Evolutionary conservation across 2,888 invertebrate genomes (phyloP).

Genomic region (Pollenia griseotomentosa): DNA sequence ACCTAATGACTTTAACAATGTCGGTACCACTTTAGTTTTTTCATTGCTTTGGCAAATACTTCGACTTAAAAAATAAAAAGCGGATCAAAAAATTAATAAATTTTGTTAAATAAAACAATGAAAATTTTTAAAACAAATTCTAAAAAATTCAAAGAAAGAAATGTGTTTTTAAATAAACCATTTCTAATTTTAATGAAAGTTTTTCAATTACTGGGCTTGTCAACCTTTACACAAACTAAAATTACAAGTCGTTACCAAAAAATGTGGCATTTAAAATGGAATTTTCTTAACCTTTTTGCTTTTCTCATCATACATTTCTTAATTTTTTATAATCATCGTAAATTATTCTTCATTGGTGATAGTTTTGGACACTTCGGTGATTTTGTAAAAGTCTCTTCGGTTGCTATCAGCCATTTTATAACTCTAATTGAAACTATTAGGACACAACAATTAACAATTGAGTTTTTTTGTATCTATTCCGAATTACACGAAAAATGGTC

Average conservation of each 20-base stretch:
- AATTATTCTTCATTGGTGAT: slow-evolving; percentile 66
- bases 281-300: slow-evolving; percentile 47
- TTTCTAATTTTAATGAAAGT: slow-evolving; percentile 62
- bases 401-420: slow-evolving; percentile 62
- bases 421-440: slow-evolving; percentile 67
- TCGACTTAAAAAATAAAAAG: background rate
- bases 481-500: slow-evolving; percentile 65
- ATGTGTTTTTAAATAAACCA: slow-evolving; percentile 52
- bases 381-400: slow-evolving; percentile 63
- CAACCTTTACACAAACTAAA: slow-evolving; percentile 45
- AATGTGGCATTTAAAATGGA: slow-evolving; percentile 49
- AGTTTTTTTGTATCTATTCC: slow-evolving; percentile 66
- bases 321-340: slow-evolving; percentile 27
- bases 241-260: slow-evolving; percentile 22
- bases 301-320: slow-evolving; percentile 44
- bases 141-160: background rate
- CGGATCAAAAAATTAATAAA: slow-evolving; percentile 9
- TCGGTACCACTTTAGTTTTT: background rate
- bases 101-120: slow-evolving; percentile 13
- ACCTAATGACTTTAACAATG: too few relatives aligned
- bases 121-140: background rate
- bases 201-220: slow-evolving; percentile 70
- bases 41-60: slow-evolving; percentile 21
- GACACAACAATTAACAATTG: slow-evolving; percentile 7
- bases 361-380: slow-evolving; percentile 72